Base-by-base conservation (phyloP, 2,888 invertebrate genomes). In the Pollenia griseotomentosa region DNA sequence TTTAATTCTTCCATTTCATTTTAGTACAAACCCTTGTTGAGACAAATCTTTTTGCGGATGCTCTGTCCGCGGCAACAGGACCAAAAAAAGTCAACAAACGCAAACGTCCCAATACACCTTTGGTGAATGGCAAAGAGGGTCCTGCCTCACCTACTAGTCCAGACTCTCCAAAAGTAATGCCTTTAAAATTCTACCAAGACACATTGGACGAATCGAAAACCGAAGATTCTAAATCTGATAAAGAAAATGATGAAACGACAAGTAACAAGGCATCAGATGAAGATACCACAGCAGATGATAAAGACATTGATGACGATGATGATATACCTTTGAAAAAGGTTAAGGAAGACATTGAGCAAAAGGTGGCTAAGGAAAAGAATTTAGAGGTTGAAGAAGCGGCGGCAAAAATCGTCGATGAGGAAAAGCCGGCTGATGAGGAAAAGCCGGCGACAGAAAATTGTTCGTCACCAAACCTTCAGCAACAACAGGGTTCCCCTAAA, bases 21-120 rank as follows among this genome's bases (percentile, higher is more conserved):
- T 42, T 65, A 96, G 97, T 97, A 75, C 95, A 95, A 93, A 94
- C 96, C 89, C 93, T 98, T 68, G 96, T 97, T 92, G 99, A 99
- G 93, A 98, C 98, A 91, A 97, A 97, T 91, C 96, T 98, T 94
- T 99, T 99, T 92, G 98, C 98, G 96, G 98, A 98, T 93, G 98
- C 98, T 0, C 94, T 99, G 51, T 95, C 95, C 88, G 96, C 96
- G 7, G 97, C 96, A 2, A 96, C 97, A 9, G 96, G 96, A 42
- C 92, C 94, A 93, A 94, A 96, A 94, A 95, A 97, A 92, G 96
- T 97, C 88, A 95, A 96, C 2, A 98, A 97, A 92, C 95, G 97
- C 83, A 97, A 97, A 93, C 95, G 97, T 63, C 94, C 96, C 61
- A 95, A 95, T 0, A 96, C 95, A 5, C 95, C 96, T n/a, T 19